These are phyloP conservation scores for Pavo muticus DNA, from an alignment of 2,113 vertebrate genomes.

Conservation along the genomic window DNA sequence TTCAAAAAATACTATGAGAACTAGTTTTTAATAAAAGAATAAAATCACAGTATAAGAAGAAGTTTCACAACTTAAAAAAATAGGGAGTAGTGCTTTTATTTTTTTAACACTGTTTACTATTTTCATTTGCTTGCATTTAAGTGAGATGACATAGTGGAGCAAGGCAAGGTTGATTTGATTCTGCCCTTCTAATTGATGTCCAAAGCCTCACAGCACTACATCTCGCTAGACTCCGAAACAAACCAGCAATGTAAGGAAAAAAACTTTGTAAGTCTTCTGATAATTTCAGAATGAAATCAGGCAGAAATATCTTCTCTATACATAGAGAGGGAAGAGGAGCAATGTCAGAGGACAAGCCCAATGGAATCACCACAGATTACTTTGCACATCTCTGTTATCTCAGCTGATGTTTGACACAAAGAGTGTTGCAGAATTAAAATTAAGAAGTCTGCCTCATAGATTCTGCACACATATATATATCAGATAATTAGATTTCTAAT, in stretches of 20 bases:
- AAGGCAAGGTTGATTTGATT: not conserved
- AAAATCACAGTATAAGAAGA: not conserved
- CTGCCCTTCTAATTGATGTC: not conserved
- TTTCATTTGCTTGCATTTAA: not conserved
- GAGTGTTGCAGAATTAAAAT: not conserved
- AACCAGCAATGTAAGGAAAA: not conserved
- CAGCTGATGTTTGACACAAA: not conserved
- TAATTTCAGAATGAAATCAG: not conserved
- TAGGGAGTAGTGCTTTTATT: not conserved
- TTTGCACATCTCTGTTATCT: not conserved
- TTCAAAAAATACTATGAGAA: not conserved
- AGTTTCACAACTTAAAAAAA: not conserved
- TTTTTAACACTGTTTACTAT: not conserved
- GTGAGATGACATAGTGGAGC: not conserved
- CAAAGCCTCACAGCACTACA: not conserved
- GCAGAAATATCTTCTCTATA: not conserved
- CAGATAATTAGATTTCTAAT: constrained; percentile 1
- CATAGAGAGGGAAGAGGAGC: not conserved
- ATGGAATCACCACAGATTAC: not conserved
- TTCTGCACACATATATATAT: not conserved
- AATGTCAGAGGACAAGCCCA: not conserved
- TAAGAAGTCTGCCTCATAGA: not conserved
- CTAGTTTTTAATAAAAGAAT: not conserved
- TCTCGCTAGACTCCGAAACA: not conserved
- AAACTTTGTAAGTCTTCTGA: not conserved